These are phyloP conservation scores for Thumatha senex DNA, from an alignment of 2,888 invertebrate species.

Conservation along the genomic window DNA sequence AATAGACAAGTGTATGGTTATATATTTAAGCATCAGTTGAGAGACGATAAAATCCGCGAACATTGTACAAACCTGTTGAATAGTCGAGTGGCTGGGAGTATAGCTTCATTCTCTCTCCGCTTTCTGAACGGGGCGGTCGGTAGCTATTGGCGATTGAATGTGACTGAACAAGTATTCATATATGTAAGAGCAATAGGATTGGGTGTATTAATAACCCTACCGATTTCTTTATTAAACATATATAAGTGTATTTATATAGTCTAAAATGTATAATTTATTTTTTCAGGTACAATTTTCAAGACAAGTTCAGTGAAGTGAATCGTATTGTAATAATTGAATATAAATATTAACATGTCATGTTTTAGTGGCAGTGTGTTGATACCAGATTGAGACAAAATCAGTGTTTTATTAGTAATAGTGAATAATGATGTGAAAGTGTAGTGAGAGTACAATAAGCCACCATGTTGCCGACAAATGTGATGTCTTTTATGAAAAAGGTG, in stretches of 20 bases:
- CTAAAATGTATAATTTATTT: conserved; percentile 27
- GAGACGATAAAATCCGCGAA: conserved; percentile 43
- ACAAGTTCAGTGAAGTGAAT: conserved; percentile 29
- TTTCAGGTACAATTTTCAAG: conserved; percentile 39
- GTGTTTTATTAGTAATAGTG: conserved; percentile 39
- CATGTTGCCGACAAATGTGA: conserved; percentile 95
- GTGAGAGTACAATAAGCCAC: conserved; percentile 61
- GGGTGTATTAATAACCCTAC: conserved; percentile 10
- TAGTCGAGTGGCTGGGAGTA: conserved; percentile 39
- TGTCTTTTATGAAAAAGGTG: conserved; percentile 97
- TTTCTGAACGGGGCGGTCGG: conserved; percentile 49
- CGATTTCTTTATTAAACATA: conserved; percentile 21
- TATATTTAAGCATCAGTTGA: conserved; percentile 32
- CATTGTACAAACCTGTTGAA: conserved; percentile 66
- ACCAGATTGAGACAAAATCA: conserved; percentile 53
- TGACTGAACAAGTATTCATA: conserved; percentile 29
- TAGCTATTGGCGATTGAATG: conserved; percentile 29
- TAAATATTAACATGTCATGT: conserved; percentile 61
- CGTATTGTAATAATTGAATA: conserved; percentile 16
- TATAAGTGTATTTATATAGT: conserved; percentile 22
- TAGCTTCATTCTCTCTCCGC: conserved; percentile 56
- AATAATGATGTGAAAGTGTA: conserved; percentile 59
- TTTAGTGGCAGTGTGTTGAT: conserved; percentile 66
- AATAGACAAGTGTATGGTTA: conserved; percentile 16
- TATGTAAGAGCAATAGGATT: conserved; percentile 5